Evolutionary conservation across 2,113 vertebrate species (phyloP).

Genomic region (Scartelaos histophorus): DNA sequence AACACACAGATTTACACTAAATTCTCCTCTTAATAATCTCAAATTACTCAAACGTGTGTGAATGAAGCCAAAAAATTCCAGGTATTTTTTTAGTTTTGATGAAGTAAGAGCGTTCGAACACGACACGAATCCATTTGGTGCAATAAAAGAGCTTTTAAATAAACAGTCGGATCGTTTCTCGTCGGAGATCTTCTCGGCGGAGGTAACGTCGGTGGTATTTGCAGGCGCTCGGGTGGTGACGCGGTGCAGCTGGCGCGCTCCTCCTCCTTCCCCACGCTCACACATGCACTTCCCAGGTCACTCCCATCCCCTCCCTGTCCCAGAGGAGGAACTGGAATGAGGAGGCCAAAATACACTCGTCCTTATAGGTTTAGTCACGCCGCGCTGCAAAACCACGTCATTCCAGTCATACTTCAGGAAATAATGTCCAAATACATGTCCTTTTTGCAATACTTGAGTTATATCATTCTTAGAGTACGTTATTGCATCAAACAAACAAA

Average conservation of each 20-base stretch:
- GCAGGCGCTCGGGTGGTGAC: background rate
- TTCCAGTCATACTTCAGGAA: background rate
- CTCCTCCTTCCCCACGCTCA: background rate
- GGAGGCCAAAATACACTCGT: conserved; percentile 40
- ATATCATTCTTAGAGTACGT: too few relatives aligned
- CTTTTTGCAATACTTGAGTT: too few relatives aligned
- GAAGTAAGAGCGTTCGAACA: too few relatives aligned
- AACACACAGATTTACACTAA: too few relatives aligned
- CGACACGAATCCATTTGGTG: too few relatives aligned
- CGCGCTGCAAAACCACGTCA: background rate
- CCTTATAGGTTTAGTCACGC: background rate
- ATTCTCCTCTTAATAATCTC: too few relatives aligned
- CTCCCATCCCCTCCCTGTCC: conserved; percentile 43
- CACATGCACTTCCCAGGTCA: conserved; percentile 9
- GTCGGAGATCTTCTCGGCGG: background rate
- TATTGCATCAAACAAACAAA: too few relatives aligned
- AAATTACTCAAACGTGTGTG: too few relatives aligned
- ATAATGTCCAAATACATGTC: too few relatives aligned
- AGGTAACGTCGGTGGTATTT: background rate
- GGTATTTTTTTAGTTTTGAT: too few relatives aligned
- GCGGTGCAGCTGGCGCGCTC: background rate
- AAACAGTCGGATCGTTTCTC: background rate
- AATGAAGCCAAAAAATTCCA: too few relatives aligned
- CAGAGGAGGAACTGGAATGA: conserved; percentile 27
- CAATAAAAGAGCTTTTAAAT: too few relatives aligned